Base-by-base conservation (phyloP, 2,797 vertebrate species). In the Acanthurus tractus region DNA sequence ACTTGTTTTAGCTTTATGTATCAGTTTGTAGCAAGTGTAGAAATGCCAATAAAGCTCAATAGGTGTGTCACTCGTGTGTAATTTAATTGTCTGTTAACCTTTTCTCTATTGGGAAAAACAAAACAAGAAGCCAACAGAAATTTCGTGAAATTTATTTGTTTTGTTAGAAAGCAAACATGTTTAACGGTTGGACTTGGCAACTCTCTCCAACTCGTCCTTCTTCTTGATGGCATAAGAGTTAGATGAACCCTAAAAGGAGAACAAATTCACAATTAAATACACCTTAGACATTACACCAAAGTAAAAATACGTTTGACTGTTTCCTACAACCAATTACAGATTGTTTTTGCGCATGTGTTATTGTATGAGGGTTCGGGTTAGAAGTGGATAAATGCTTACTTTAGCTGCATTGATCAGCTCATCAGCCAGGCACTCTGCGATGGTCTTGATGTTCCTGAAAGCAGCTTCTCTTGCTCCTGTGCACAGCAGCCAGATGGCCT, bases 221-320 rank as follows among this genome's bases (percentile, higher is more conserved):
- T 99, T 99, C 96, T 98, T 98, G 95, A 99, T 99, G 82, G 97
- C 97, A 0, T 99, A 99, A 8, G 97, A 99, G 92, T 99, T 99
- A 66, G 97, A 99, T 2, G 97, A 99, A 79, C 97, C 97, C 97
- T 98, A 88, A 2, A 74, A 75, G 25, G 1, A 49, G 9, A 0
- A 78, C 7, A 50, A 3, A 75, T 13, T 1, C 25, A 29, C 2
- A 0, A 7, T 46, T 82, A 34, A 78, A 3, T 53, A 68, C 8
- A n/a, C 6, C 22, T 13, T 0, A 14, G 4, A 63, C 23, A 17
- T 56, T n/a, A 45, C 15, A 25, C 45, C 18, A 68, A 34, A 58
- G 49, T 15, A 50, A 12, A 8, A 40, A 2, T 22, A 44, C 15
- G 23, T 18, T 7, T 18, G 23, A n/a, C 38, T 45, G 20, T 15